Evolutionary conservation across 2,888 invertebrate genomes (phyloP).

Genomic region (Hypena proboscidalis): DNA sequence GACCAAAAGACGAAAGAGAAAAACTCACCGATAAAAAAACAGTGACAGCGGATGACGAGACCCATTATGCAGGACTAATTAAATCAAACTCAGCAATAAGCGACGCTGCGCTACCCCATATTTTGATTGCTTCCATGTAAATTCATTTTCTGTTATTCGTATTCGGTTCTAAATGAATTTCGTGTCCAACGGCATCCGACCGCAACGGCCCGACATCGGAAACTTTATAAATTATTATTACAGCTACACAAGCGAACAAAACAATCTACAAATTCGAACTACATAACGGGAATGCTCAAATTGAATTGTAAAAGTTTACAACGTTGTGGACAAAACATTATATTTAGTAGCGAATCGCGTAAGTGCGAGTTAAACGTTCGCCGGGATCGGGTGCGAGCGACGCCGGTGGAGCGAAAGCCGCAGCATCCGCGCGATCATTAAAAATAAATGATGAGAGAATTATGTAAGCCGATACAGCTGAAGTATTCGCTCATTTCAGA

Average conservation of each 20-base stretch:
- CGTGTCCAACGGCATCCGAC: constrained; percentile 61
- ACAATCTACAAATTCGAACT: constrained; percentile 66
- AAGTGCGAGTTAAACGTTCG: constrained; percentile 19
- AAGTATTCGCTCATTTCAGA: constrained; percentile 41
- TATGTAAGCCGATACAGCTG: constrained; percentile 43
- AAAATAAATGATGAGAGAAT: constrained; percentile 30
- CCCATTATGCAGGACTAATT: constrained; percentile 68
- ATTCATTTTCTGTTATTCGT: constrained; percentile 64
- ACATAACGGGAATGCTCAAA: constrained; percentile 58
- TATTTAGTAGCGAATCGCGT: constrained; percentile 42
- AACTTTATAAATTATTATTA: constrained; percentile 75
- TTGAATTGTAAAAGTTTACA: constrained; percentile 66
- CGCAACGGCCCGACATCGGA: constrained; percentile 60
- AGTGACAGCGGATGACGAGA: constrained; percentile 54
- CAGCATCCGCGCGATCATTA: constrained; percentile 24
- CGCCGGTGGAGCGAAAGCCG: constrained; percentile 3
- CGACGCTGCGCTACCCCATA: constrained; percentile 60
- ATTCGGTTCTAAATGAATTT: constrained; percentile 72
- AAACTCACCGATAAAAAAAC: constrained; percentile 43
- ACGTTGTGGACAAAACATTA: constrained; percentile 48
- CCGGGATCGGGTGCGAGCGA: constrained; percentile 22
- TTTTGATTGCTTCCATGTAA: constrained; percentile 77
- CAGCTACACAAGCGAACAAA: constrained; percentile 58
- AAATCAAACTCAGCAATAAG: constrained; percentile 67
- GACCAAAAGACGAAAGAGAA: no score